phyloP scores from a whole-genome alignment of 2,113 vertebrate genomes.

The Marcusenius ussheri region DNA sequence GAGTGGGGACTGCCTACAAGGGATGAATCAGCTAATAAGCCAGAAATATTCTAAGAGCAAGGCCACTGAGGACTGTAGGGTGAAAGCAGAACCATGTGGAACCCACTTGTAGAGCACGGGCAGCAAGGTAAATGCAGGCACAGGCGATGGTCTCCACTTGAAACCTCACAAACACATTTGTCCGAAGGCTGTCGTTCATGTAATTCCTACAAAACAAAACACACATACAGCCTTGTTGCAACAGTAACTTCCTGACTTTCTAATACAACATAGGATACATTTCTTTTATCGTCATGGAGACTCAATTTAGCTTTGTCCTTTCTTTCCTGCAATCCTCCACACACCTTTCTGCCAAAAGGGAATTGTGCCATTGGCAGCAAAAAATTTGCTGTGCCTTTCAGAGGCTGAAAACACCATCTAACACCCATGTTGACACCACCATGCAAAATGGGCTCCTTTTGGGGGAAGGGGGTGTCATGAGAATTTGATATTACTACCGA shows the following conservation, averaged over 20 bases:
- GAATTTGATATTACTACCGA: not conserved
- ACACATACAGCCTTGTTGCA: slow-evolving; percentile 37
- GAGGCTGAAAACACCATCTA: not conserved
- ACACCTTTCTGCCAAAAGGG: not conserved
- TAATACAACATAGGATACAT: slow-evolving; percentile 22
- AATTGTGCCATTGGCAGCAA: not conserved
- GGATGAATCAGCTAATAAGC: not conserved
- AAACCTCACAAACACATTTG: slow-evolving; percentile 94
- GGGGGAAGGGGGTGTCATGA: not conserved
- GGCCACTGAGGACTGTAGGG: not conserved
- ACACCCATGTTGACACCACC: not conserved
- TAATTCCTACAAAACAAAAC: slow-evolving; percentile 80
- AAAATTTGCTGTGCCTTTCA: not conserved
- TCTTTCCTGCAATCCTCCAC: slow-evolving; percentile 44
- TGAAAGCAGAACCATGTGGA: not conserved
- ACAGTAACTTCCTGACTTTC: slow-evolving; percentile 23
- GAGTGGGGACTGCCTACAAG: not conserved
- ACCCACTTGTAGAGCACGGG: slow-evolving; percentile 84
- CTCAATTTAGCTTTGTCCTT: slow-evolving; percentile 92
- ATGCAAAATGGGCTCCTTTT: slow-evolving; percentile 1
- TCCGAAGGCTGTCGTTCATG: slow-evolving; percentile 95
- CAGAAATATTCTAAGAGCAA: not conserved
- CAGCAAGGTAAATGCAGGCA: slow-evolving; percentile 96
- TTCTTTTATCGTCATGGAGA: slow-evolving; percentile 59
- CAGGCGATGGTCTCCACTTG: slow-evolving; percentile 96